Percentiles rank a stretch among this genome's conserved stretches.
Evolutionary conservation across 2,113 vertebrate species (phyloP).

Genomic region (Gorilla gorilla): DNA sequence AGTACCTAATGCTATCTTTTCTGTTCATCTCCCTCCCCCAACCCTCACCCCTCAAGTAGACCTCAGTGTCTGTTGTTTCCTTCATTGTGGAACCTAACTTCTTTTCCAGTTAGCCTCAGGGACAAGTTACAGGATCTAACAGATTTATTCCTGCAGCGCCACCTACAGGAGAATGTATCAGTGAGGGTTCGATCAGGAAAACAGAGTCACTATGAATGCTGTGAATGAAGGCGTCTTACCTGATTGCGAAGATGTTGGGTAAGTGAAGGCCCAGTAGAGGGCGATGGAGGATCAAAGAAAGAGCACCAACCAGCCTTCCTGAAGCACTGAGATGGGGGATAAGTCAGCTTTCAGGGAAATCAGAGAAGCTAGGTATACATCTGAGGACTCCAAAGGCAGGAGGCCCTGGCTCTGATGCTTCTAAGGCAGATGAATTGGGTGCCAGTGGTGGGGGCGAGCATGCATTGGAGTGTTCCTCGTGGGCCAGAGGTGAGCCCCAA

Average conservation of each 20-base stretch:
- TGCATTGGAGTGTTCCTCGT: not conserved
- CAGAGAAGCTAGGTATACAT: not conserved
- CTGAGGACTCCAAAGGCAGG: not conserved
- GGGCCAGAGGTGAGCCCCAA: not conserved
- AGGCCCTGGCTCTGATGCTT: not conserved
- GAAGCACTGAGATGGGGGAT: not conserved
- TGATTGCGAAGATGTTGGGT: not conserved
- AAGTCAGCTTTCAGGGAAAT: not conserved
- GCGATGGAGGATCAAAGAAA: not conserved
- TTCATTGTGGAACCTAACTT: not conserved
- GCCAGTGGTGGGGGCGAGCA: not conserved
- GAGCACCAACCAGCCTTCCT: not conserved
- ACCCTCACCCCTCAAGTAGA: no score
- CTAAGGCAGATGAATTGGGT: not conserved
- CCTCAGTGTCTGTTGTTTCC: not conserved
- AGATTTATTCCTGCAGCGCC: not conserved
- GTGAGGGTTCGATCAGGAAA: not conserved
- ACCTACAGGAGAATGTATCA: no score
- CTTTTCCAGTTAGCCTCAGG: not conserved
- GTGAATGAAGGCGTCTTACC: not conserved
- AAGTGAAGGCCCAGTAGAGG: not conserved
- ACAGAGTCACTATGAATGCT: rapidly evolving
- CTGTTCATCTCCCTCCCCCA: no score
- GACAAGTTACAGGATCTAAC: not conserved
- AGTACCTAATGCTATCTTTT: no score